phyloP scores from a whole-genome alignment of 2,797 vertebrate genomes.

The Pachyuromys duprasi region DNA sequence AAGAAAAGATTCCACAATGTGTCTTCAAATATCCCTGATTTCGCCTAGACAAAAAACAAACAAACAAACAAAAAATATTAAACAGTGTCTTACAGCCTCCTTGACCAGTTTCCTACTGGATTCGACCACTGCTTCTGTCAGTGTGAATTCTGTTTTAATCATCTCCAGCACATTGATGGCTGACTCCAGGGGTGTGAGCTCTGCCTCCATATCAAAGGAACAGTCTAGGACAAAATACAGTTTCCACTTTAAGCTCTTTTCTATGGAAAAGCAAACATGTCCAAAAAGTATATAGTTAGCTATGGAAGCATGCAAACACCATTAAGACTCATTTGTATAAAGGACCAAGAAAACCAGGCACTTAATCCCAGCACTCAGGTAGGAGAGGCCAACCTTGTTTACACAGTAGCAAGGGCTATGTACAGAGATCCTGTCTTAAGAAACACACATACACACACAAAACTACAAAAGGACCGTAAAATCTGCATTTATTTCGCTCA shows the following conservation, averaged over 20 bases:
- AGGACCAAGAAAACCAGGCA: not conserved
- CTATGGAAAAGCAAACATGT: constrained; percentile 11
- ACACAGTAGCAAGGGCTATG: not conserved
- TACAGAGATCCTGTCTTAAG: not conserved
- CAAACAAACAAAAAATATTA: not conserved
- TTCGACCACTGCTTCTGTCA: constrained; percentile 82
- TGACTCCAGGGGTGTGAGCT: constrained; percentile 88
- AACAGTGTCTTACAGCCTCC: constrained; percentile 87
- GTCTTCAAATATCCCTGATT: constrained; percentile 40
- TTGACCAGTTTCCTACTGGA: constrained; percentile 85
- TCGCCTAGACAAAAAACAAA: constrained; percentile 41
- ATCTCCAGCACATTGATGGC: constrained; percentile 87
- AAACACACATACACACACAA: too few relatives aligned
- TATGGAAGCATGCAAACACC: constrained; percentile 6
- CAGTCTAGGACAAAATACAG: constrained; percentile 86
- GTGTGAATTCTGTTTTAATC: constrained; percentile 83
- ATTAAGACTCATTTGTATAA: not conserved
- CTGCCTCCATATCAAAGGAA: constrained; percentile 86
- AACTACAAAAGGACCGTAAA: not conserved
- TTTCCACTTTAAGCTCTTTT: constrained; percentile 68
- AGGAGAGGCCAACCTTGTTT: not conserved
- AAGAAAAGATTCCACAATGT: constrained; percentile 24
- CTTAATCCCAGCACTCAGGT: not conserved
- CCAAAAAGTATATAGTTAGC: not conserved
- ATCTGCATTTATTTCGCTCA: constrained; percentile 44